Percentiles rank a stretch among this genome's conserved stretches.
Evolutionary conservation across 2,113 vertebrate species (phyloP).

Genomic region (Pollachius pollachius): DNA sequence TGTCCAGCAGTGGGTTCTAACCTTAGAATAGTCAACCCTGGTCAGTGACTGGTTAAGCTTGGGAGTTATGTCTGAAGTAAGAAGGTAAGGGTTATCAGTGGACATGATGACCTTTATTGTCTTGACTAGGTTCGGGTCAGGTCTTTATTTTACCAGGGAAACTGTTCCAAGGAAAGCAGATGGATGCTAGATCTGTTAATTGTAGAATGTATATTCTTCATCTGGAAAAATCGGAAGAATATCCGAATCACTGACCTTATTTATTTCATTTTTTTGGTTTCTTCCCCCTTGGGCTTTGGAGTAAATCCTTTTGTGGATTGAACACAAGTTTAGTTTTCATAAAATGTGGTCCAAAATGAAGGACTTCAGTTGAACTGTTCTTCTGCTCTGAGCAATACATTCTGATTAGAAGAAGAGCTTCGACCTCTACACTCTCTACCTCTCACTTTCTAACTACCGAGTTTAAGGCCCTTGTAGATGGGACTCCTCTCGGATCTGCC

Average conservation of each 20-base stretch:
- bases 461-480: no score
- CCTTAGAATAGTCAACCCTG: neutral
- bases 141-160: neutral
- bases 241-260: neutral
- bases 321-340: constrained; percentile 25
- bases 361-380: constrained; percentile 29
- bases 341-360: constrained; percentile 38
- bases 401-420: constrained; percentile 35
- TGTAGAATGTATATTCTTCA: neutral
- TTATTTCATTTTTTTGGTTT: neutral
- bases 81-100: neutral
- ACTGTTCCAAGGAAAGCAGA: neutral
- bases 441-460: constrained; percentile 36
- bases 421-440: constrained; percentile 49
- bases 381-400: neutral
- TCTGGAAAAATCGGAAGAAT: neutral
- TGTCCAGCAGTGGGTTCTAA: constrained; percentile 18
- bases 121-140: neutral
- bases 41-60: neutral
- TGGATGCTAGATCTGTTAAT: neutral
- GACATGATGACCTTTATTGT: neutral
- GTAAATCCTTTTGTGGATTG: constrained; percentile 45
- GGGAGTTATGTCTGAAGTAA: neutral
- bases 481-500: no score
- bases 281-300: neutral